phyloP scores from a whole-genome alignment of 1,140 invertebrate genomes.

The Melanaphis sacchari region DNA sequence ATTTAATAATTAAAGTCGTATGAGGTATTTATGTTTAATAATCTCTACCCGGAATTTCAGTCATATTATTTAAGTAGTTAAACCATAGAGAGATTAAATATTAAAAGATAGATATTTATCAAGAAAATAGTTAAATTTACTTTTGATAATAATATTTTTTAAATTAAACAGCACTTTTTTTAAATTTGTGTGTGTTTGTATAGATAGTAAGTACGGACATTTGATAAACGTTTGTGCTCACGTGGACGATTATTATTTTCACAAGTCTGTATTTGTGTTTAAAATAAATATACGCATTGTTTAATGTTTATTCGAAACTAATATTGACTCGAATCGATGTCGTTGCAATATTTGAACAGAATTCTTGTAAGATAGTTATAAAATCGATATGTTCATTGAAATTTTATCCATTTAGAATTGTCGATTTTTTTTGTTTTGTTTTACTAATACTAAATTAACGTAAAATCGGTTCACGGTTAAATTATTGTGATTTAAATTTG shows the following conservation, averaged over 20 bases:
- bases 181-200: not conserved
- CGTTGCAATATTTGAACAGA: not conserved
- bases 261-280: not conserved
- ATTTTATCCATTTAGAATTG: not conserved
- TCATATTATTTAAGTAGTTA: not conserved
- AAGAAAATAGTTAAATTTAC: not conserved
- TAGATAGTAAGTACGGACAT: not conserved
- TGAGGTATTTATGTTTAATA: not conserved
- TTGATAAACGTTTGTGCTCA: not conserved
- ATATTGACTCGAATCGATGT: not conserved
- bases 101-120: not conserved
- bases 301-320: not conserved
- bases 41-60: not conserved
- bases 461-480: not conserved
- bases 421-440: not conserved
- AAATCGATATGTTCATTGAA: not conserved
- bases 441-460: not conserved
- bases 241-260: not conserved
- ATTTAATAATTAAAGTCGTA: not conserved
- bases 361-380: not conserved
- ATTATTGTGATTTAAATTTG: not conserved
- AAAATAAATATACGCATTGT: not conserved
- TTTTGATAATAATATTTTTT: not conserved
- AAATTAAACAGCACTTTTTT: not conserved
- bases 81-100: not conserved